Percentiles rank a stretch among this genome's conserved stretches.
Evolutionary conservation across 2,888 invertebrate genomes (phyloP).

Genomic region (Masnerella sp.): DNA sequence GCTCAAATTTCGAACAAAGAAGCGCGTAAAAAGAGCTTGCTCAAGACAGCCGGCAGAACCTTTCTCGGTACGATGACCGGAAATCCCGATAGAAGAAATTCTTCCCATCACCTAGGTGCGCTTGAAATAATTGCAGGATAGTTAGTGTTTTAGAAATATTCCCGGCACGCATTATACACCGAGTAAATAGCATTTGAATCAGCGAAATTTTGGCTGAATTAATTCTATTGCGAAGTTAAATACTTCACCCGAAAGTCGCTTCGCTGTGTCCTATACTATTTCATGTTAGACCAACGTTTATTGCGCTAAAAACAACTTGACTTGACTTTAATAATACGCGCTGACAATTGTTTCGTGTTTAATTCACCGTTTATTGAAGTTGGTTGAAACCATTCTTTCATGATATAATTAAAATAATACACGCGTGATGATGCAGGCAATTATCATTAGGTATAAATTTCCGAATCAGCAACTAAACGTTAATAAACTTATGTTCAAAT

Average conservation of each 20-base stretch:
- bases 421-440: no score
- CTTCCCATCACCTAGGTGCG: not conserved
- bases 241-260: constrained; percentile 14
- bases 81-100: not conserved
- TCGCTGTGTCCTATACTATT: not conserved
- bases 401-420: no score
- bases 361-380: not conserved
- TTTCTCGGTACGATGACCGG: not conserved
- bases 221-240: constrained; percentile 25
- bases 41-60: not conserved
- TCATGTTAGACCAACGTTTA: constrained; percentile 10
- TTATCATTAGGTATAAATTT: no score
- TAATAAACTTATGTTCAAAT: no score
- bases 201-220: constrained; percentile 24
- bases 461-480: no score
- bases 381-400: no score
- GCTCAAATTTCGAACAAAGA: constrained; percentile 8
- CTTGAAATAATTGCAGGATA: not conserved
- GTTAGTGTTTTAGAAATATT: constrained; percentile 12
- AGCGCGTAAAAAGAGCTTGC: not conserved
- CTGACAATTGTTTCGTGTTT: not conserved
- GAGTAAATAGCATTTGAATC: constrained; percentile 10
- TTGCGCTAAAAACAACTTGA: constrained; percentile 8
- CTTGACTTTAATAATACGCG: constrained; percentile 1
- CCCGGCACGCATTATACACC: constrained; percentile 7